Percentiles rank a stretch among this genome's conserved stretches.
These are phyloP conservation scores for Trissolcus brochymenae DNA, from an alignment of 2,888 invertebrate genomes.

Conservation along the genomic window DNA sequence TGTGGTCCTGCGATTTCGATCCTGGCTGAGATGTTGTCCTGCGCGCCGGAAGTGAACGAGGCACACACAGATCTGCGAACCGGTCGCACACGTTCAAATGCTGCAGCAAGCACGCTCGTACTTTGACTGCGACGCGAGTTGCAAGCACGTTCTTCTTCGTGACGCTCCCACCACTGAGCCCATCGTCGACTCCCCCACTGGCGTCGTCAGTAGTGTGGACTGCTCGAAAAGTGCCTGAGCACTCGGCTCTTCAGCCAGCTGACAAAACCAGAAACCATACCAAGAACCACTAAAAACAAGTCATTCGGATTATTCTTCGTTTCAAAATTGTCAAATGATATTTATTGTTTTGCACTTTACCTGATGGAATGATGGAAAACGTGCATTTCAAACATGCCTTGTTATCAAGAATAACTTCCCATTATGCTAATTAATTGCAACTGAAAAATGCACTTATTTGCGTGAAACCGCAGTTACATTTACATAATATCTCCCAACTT, in stretches of 20 bases:
- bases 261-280: neutral
- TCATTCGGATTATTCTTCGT: too few species aligned
- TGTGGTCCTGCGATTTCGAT: too few species aligned
- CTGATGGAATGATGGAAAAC: too few species aligned
- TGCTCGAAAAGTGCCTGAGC: neutral
- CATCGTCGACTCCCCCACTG: slow-evolving; percentile 33
- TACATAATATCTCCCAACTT: too few species aligned
- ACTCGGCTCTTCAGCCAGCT: neutral
- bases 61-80: neutral
- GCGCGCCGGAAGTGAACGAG: neutral
- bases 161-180: slow-evolving; percentile 50
- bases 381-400: too few species aligned
- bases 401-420: too few species aligned
- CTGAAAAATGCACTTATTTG: too few species aligned
- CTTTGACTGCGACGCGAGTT: slow-evolving; percentile 69
- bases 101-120: slow-evolving; percentile 58
- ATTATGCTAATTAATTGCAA: too few species aligned
- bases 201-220: slow-evolving; percentile 16
- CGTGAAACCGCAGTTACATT: too few species aligned
- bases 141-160: slow-evolving; percentile 64
- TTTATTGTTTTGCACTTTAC: too few species aligned
- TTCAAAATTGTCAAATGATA: too few species aligned
- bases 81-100: neutral
- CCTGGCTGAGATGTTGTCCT: neutral
- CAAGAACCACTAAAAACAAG: neutral